Evolutionary conservation across 1,140 invertebrate genomes (phyloP).

Genomic region (Tetraneura akinire): DNA sequence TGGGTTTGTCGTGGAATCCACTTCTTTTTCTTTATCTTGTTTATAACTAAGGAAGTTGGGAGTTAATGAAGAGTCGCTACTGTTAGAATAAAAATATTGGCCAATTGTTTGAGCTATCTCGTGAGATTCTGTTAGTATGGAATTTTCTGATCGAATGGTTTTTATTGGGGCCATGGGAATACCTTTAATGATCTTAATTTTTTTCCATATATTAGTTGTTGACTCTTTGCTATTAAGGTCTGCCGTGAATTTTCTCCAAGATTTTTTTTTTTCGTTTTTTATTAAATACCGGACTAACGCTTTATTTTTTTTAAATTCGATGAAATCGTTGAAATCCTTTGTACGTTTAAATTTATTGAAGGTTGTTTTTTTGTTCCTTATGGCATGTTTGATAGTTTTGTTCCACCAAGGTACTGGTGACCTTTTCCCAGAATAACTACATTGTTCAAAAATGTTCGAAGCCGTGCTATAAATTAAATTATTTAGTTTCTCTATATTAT

Average conservation of each 20-base stretch:
- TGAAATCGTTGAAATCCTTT: neutral
- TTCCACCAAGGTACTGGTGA: slow-evolving; percentile 23
- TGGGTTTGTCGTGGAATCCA: too few relatives aligned
- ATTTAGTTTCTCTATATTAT: too few relatives aligned
- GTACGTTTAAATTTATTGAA: slow-evolving; percentile 9
- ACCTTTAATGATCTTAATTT: slow-evolving; percentile 18
- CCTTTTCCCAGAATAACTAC: neutral
- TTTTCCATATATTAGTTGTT: too few relatives aligned
- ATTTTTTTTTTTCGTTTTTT: slow-evolving; percentile 24
- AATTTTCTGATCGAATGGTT: too few relatives aligned
- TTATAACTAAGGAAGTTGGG: neutral
- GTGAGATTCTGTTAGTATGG: too few relatives aligned
- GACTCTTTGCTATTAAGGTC: neutral
- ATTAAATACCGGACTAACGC: slow-evolving; percentile 7
- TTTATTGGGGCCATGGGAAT: neutral
- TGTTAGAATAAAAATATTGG: too few relatives aligned
- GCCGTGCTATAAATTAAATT: too few relatives aligned
- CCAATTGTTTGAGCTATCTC: too few relatives aligned
- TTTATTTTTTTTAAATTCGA: slow-evolving; percentile 26
- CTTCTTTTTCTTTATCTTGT: neutral
- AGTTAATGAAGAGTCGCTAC: too few relatives aligned
- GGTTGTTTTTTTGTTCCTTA: slow-evolving; percentile 13
- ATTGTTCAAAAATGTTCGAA: too few relatives aligned
- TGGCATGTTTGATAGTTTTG: neutral
- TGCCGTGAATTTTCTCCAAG: slow-evolving; percentile 15